Percentiles rank a stretch among this genome's conserved stretches.
Evolutionary conservation across 1,140 invertebrate species (phyloP).

Genomic region (Drosophila lowei): DNA sequence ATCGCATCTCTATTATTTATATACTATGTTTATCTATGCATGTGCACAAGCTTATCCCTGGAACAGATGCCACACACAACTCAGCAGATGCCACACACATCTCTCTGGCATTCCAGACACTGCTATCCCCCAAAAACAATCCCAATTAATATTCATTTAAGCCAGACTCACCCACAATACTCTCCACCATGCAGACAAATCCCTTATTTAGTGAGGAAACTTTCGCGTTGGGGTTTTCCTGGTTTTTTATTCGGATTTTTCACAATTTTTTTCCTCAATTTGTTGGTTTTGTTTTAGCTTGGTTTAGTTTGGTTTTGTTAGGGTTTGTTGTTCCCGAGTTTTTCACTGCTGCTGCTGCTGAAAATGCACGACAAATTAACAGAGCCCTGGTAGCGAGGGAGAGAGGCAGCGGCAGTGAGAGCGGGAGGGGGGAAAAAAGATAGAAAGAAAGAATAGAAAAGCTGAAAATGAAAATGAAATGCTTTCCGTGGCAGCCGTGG

Average conservation of each 20-base stretch:
- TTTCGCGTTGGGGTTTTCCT: slow-evolving; percentile 32
- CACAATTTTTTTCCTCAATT: slow-evolving; percentile 10
- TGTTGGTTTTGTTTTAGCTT: slow-evolving; percentile 27
- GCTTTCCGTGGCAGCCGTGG: slow-evolving; percentile 43
- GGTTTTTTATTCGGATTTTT: not conserved
- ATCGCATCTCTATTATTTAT: no score
- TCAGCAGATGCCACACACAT: no score
- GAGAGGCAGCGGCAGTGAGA: slow-evolving; percentile 13
- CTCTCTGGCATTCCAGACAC: no score
- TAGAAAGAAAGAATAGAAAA: slow-evolving; percentile 6
- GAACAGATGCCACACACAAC: no score
- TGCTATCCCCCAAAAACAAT: not conserved
- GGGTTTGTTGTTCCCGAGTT: slow-evolving; percentile 42
- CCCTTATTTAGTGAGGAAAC: slow-evolving; percentile 43
- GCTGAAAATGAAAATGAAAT: slow-evolving; percentile 53
- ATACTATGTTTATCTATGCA: no score
- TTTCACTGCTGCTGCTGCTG: slow-evolving; percentile 36
- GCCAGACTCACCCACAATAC: slow-evolving; percentile 33
- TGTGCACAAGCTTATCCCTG: no score
- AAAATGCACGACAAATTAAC: slow-evolving; percentile 79
- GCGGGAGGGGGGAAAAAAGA: slow-evolving; percentile 23
- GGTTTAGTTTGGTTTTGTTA: slow-evolving; percentile 34
- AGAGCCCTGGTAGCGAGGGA: slow-evolving; percentile 23
- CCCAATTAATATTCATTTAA: slow-evolving; percentile 51
- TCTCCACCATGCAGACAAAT: slow-evolving; percentile 31